phyloP scores from a whole-genome alignment of 1,140 invertebrate species.

The Apolygus lucorum region DNA sequence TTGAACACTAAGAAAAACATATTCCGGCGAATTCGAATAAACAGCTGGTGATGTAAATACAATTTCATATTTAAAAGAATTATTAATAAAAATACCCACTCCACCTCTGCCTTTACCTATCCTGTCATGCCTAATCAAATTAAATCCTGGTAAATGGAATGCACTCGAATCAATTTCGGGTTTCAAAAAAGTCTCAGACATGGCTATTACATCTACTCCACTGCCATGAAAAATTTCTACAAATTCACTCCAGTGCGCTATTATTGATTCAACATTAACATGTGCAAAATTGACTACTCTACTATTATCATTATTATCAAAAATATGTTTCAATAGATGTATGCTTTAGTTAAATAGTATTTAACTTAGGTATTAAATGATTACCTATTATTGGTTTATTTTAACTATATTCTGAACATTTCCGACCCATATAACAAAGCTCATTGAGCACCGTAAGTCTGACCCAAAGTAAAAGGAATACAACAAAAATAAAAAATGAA shows the following conservation, averaged over 20 bases:
- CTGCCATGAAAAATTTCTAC: background rate
- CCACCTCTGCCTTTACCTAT: background rate
- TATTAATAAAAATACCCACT: too few species aligned
- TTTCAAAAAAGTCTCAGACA: background rate
- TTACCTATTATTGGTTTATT: too few species aligned
- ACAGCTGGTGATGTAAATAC: background rate
- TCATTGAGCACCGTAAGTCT: too few species aligned
- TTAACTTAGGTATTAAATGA: too few species aligned
- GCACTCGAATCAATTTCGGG: background rate
- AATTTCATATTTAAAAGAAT: background rate
- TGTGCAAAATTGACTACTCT: background rate
- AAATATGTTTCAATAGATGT: too few species aligned
- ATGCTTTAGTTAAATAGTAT: too few species aligned
- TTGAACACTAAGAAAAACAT: background rate
- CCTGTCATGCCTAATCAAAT: background rate
- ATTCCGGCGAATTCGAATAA: background rate
- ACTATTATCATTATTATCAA: too few species aligned
- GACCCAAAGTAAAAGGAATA: too few species aligned
- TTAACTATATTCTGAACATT: too few species aligned
- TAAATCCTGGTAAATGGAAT: background rate
- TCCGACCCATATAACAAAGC: too few species aligned
- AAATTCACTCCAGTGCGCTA: background rate
- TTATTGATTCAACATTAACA: background rate
- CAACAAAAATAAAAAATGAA: too few species aligned
- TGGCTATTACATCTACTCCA: background rate